These are phyloP conservation scores for Parus major DNA, from an alignment of 2,113 vertebrate genomes.

Conservation along the genomic window DNA sequence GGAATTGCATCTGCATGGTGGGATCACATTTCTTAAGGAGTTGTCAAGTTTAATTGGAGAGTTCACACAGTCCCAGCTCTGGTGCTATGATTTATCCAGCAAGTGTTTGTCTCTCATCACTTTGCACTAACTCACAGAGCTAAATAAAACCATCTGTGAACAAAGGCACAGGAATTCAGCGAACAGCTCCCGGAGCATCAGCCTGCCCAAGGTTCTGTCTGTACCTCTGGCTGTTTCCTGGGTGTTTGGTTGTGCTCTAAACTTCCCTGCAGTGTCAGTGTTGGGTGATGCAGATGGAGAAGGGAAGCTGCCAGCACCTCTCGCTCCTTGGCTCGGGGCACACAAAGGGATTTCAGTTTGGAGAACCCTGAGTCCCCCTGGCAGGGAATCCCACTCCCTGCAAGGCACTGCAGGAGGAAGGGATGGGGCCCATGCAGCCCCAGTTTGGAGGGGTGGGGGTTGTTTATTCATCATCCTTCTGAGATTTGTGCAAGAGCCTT, in stretches of 20 bases:
- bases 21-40: conserved; percentile 48
- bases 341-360: not conserved
- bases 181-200: not conserved
- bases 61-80: conserved; percentile 62
- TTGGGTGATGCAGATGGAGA: accelerated
- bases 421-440: accelerated
- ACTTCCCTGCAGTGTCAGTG: not conserved
- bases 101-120: conserved; percentile 47
- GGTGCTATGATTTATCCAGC: conserved; percentile 55
- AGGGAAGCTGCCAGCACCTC: accelerated
- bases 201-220: not conserved
- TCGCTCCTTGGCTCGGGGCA: not conserved
- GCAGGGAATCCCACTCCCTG: not conserved
- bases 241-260: not conserved
- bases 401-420: accelerated
- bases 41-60: conserved; percentile 72
- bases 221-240: not conserved
- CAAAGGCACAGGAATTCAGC: conserved; percentile 30
- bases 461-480: not conserved
- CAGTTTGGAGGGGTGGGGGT: accelerated
- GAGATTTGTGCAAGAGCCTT: not conserved
- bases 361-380: not conserved
- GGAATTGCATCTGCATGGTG: conserved; percentile 37
- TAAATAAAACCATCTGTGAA: conserved; percentile 71
- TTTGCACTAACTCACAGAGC: conserved; percentile 46